Evolutionary conservation across 2,888 invertebrate species (phyloP).

Genomic region (Tetheella fluctuosa): DNA sequence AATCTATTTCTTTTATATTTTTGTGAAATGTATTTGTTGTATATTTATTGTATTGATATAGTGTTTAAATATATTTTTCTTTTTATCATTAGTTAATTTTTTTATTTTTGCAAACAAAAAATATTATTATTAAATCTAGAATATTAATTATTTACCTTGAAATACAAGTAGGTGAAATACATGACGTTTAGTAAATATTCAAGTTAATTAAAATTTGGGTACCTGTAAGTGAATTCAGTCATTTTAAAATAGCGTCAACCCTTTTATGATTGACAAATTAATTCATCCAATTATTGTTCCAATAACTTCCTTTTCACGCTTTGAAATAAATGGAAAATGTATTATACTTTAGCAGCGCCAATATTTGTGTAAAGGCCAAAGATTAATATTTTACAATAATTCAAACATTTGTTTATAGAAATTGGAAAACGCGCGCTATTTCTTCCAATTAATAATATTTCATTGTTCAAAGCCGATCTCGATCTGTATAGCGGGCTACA

Average conservation of each 20-base stretch:
- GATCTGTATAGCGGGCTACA: constrained; percentile 58
- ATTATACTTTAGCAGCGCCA: constrained; percentile 23
- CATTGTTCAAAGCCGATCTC: constrained; percentile 62
- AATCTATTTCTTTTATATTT: too few relatives aligned
- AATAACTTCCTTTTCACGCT: constrained; percentile 1
- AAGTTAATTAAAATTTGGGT: not conserved
- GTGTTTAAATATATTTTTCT: too few relatives aligned
- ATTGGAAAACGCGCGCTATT: constrained; percentile 63
- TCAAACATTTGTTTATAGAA: constrained; percentile 63
- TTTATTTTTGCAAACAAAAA: too few relatives aligned
- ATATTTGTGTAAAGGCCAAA: constrained; percentile 46
- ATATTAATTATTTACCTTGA: too few relatives aligned
- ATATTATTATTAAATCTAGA: too few relatives aligned
- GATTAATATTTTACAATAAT: constrained; percentile 61
- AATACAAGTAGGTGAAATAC: too few relatives aligned
- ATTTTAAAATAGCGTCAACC: not conserved
- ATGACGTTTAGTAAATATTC: too few relatives aligned
- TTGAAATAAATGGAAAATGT: constrained; percentile 11
- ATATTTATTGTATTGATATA: too few relatives aligned
- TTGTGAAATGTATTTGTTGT: too few relatives aligned
- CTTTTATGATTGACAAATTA: constrained; percentile 1
- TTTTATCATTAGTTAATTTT: too few relatives aligned
- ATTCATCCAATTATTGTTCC: not conserved
- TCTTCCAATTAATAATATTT: constrained; percentile 68
- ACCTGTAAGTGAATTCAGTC: not conserved